Base-by-base conservation (phyloP, 2,797 vertebrate genomes). In the Sebastiscus albofasciatus region DNA sequence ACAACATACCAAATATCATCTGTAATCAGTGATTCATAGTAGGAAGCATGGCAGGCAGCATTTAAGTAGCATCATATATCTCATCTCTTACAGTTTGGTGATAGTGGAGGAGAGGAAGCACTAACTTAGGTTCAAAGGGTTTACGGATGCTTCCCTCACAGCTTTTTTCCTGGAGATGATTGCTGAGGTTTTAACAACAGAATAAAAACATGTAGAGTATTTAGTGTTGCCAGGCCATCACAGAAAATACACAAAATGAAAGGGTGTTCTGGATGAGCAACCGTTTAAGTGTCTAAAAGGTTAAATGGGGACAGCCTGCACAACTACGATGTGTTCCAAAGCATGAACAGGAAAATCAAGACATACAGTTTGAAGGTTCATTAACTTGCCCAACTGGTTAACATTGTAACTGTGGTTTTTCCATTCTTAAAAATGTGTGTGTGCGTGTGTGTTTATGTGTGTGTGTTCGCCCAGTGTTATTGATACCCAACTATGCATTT, bases 301-400 rank as follows among this genome's bases (percentile, higher is more conserved):
- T 85, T 60, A 79, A 84, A 75, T 5, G 4, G 52, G 66, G 81
- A 84, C 56, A 75, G 52, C 3, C 9, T 39, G 36, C 36, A 3
- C 39, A 46, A 16, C 27, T 16, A 34, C 61, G 73, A 73, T 83
- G 36, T 3, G 31, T 67, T 84, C 61, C 42, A 64, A 75, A 65
- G 54, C 34, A 26, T n/a, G 54, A 91, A 60, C 90, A 85, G 80
- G 89, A 90, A 90, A 78, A 89, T 9, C 66, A 46, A 67, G 85
- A 78, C 7, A 24, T 22, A 36, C 65, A 54, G 58, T 75, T n/a
- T 59, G 36, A 67, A 78, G 46, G 71, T 71, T 52, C 46, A 56
- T 64, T 33, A 78, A 90, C 86, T 84, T 46, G 82, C 52, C 60
- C 31, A 39, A 88, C 92, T 54, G 81, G 92, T 90, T 89, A 75